Base-by-base conservation (phyloP, 2,113 vertebrate genomes). In the Carassius carassius region DNA sequence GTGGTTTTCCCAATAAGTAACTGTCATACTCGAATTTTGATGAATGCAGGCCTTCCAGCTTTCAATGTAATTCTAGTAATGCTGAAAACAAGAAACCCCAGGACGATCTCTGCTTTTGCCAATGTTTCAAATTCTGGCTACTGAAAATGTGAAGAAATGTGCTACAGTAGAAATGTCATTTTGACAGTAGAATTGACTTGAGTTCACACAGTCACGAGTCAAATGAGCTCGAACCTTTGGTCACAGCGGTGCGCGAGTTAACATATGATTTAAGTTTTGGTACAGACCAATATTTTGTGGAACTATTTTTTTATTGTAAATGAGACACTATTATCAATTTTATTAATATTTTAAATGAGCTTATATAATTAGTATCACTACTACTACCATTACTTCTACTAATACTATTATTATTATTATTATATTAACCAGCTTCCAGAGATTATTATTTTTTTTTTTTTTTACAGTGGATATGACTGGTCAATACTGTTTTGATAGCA, bases 41-140 rank as follows among this genome's bases (percentile, higher is more conserved):
- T 85, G 65, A 82, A 79, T 29, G 37, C 74, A 84, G 51, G n/a
- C 35, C 73, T 77, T 78, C 41, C 14, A 37, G 84, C 70, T 67
- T 85, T 65, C 16, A 72, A 3, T 25, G 63, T 69, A 54, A 69
- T 81, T 69, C 47, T 47, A 23, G 41, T 47, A 73, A 44, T 44
- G 41, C 21, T 14, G 6, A 16, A 44, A 44, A 41, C 41, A 19
- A 47, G 35, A 37, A 37, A n/a, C 1, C 23, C 23, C 14, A n/a
- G 19, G 0, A 76, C 0, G 4, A 78, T 41, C 76, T 21, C 37
- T 44, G n/a, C n/a, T 29, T 19, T 79, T 19, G n/a, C 13, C 37
- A 23, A 25, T 23, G 56, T 78, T 41, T 77, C 76, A 8, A 3
- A 60, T 41, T 78, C 32, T n/a, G 54, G 32, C 32, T 78, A 41